Percentiles rank a stretch among this genome's conserved stretches.
Evolutionary conservation across 2,888 invertebrate species (phyloP).

Genomic region (Euphydryas editha): DNA sequence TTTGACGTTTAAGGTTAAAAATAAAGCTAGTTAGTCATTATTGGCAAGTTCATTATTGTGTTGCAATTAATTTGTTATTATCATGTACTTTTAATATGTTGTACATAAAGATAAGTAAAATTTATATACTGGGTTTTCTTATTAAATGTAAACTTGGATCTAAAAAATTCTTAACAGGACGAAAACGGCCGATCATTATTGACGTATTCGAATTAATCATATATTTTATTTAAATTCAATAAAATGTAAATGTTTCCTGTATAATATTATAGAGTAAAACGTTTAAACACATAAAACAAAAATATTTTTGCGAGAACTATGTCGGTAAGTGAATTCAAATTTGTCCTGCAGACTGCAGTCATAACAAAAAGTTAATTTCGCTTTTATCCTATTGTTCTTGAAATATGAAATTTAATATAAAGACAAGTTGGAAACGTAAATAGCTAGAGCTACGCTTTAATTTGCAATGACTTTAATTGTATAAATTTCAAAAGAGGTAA

Average conservation of each 20-base stretch:
- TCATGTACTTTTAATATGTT: slow-evolving; percentile 1
- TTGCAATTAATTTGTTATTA: slow-evolving; percentile 25
- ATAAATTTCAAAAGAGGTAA: no score
- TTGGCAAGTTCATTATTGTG: slow-evolving; percentile 25
- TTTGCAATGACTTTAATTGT: no score
- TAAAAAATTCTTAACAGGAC: not conserved
- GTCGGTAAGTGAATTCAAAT: not conserved
- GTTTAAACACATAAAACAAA: not conserved
- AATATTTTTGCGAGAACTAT: slow-evolving; percentile 1
- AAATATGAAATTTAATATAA: slow-evolving; percentile 6
- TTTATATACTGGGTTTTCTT: not conserved
- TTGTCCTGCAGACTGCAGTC: slow-evolving; percentile 10
- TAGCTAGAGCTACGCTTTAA: no score
- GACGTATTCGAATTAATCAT: no score
- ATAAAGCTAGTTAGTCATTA: slow-evolving; percentile 33
- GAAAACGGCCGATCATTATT: no score
- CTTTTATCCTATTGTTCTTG: slow-evolving; percentile 19
- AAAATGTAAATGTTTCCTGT: not conserved
- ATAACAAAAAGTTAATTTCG: slow-evolving; percentile 19
- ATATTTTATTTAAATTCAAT: no score
- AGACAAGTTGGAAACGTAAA: not conserved
- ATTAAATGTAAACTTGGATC: not conserved
- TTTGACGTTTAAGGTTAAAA: slow-evolving; percentile 40
- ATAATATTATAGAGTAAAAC: not conserved
- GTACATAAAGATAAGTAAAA: not conserved